Conservation (phyloP, 2,888 invertebrate species). For the Hydropsyche betteni region DNA sequence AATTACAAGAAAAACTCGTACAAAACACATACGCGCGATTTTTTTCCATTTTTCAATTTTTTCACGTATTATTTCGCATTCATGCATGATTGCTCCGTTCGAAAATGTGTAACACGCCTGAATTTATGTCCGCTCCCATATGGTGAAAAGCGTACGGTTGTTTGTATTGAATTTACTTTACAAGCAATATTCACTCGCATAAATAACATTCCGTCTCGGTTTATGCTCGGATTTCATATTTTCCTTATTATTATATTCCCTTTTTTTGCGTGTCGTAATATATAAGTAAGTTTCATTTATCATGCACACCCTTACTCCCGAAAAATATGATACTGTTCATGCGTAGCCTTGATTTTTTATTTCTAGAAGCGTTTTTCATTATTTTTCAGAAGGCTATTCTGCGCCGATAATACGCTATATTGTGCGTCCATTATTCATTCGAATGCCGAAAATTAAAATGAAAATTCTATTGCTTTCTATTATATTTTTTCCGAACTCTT, state of each 20-base stretch:
- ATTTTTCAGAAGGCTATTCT: too few species aligned
- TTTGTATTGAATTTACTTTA: conserved; percentile 43
- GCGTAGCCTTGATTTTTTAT: too few species aligned
- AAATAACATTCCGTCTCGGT: conserved; percentile 41
- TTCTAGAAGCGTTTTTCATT: too few species aligned
- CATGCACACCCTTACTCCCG: too few species aligned
- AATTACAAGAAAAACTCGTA: neutral
- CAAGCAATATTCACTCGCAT: conserved; percentile 42
- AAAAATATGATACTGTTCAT: too few species aligned
- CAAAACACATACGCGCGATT: conserved; percentile 2
- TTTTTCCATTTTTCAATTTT: conserved; percentile 9
- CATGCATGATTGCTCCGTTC: conserved; percentile 35
- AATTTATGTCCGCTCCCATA: conserved; percentile 41
- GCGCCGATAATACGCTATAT: too few species aligned
- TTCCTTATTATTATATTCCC: conserved; percentile 34
- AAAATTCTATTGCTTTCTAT: too few species aligned
- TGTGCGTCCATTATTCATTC: too few species aligned
- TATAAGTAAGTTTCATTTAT: too few species aligned
- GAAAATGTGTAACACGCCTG: conserved; percentile 34
- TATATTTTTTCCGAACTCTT: too few species aligned
- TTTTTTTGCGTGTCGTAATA: neutral
- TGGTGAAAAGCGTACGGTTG: conserved; percentile 41
- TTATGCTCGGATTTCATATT: conserved; percentile 41
- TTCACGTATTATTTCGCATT: conserved; percentile 22
- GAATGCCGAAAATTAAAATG: too few species aligned